These are phyloP conservation scores for Melieria omissa DNA, from an alignment of 2,888 invertebrate genomes.

Conservation along the genomic window DNA sequence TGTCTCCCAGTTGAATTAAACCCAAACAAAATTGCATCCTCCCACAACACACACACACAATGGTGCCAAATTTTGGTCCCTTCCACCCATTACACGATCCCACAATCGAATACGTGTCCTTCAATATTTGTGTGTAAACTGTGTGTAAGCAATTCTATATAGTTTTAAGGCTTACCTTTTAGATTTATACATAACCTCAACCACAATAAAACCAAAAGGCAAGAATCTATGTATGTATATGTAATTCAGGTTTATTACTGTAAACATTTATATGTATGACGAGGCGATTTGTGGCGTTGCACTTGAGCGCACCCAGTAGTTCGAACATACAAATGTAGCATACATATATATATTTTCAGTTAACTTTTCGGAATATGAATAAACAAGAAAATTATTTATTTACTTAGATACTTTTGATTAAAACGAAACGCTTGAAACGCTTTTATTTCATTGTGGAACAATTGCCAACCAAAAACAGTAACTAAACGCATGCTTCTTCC, in stretches of 20 bases:
- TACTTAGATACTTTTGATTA: constrained; percentile 19
- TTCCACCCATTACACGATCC: no score
- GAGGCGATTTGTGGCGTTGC: no score
- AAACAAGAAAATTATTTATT: constrained; percentile 16
- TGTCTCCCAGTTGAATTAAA: no score
- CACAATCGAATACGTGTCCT: no score
- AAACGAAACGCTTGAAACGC: constrained; percentile 2
- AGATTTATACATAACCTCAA: no score
- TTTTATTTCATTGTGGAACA: constrained; percentile 17
- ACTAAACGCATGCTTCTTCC: constrained; percentile 29
- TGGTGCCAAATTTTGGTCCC: no score
- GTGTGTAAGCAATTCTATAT: neutral
- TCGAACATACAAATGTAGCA: no score
- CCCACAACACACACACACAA: no score
- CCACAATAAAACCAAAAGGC: no score
- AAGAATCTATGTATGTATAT: neutral
- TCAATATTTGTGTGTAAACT: no score
- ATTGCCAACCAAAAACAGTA: constrained; percentile 4
- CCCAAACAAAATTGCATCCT: no score
- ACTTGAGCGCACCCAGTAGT: no score
- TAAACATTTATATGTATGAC: neutral
- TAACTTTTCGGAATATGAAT: constrained; percentile 17
- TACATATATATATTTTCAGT: constrained; percentile 9
- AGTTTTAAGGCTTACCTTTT: neutral
- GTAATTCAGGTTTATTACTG: neutral